These are phyloP conservation scores for Prenolepis imparis DNA, from an alignment of 2,888 invertebrate species.

Conservation along the genomic window DNA sequence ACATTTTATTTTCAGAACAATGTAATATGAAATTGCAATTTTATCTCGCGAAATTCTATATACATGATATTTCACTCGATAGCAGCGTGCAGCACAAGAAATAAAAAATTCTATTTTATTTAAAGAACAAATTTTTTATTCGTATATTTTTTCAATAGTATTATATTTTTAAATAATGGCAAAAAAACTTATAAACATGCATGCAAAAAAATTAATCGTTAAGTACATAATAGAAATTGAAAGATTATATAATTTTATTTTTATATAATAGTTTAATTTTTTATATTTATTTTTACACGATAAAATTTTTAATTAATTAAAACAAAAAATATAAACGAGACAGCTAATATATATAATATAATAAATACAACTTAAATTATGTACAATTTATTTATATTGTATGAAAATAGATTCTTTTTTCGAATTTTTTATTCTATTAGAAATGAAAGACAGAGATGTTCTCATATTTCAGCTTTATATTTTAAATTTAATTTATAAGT, in stretches of 20 bases:
- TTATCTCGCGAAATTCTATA: neutral
- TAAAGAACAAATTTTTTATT: neutral
- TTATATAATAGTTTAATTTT: neutral
- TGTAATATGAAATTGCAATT: conserved; percentile 26
- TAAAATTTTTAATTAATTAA: conserved; percentile 1
- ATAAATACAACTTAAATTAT: neutral
- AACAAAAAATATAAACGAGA: neutral
- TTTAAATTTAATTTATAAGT: neutral
- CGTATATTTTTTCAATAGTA: neutral
- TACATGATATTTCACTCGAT: conserved; percentile 5
- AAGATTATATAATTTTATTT: conserved; percentile 18
- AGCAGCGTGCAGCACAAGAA: neutral
- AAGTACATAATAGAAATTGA: neutral
- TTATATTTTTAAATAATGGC: neutral
- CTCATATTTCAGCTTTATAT: neutral
- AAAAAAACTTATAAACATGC: neutral
- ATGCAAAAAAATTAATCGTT: neutral
- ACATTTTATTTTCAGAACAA: neutral
- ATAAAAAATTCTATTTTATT: conserved; percentile 2
- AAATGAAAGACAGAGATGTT: neutral
- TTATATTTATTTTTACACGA: neutral
- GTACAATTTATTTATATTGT: neutral
- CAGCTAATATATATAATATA: neutral
- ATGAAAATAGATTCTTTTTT: neutral
- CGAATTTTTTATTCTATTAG: neutral